Percentiles rank a stretch among this genome's conserved stretches.
Conservation (phyloP, 2,888 invertebrate species). For the Quadriops clusia region DNA sequence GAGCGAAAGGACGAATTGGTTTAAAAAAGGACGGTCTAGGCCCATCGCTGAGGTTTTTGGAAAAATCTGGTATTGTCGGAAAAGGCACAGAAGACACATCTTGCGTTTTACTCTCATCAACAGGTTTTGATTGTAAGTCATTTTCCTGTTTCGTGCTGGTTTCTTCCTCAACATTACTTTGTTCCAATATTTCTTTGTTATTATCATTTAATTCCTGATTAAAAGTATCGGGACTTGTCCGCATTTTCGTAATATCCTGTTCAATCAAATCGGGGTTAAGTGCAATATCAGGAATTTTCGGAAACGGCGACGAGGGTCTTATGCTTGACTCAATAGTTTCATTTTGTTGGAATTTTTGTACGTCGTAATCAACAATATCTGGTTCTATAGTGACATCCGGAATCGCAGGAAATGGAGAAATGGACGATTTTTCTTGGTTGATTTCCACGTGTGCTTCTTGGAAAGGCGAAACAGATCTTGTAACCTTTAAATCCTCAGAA, state of each 20-base stretch:
- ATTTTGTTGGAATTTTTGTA: slow-evolving; percentile 17
- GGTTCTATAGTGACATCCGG: slow-evolving; percentile 24
- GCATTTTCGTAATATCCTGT: slow-evolving; percentile 24
- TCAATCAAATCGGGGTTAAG: slow-evolving; percentile 30
- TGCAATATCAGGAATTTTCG: slow-evolving; percentile 27
- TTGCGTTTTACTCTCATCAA: background rate
- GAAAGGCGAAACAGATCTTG: slow-evolving; percentile 14
- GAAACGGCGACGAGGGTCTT: slow-evolving; percentile 27
- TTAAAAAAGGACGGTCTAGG: slow-evolving; percentile 18
- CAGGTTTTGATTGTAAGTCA: background rate
- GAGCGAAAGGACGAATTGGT: slow-evolving; percentile 18
- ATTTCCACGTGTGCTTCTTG: slow-evolving; percentile 3
- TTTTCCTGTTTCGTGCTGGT: background rate
- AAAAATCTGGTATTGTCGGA: slow-evolving; percentile 26
- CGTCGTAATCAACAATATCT: slow-evolving; percentile 20
- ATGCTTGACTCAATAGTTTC: slow-evolving; percentile 4
- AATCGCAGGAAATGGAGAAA: slow-evolving; percentile 30
- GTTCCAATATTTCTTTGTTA: slow-evolving; percentile 3
- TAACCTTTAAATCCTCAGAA: slow-evolving; percentile 5
- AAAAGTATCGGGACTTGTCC: slow-evolving; percentile 25
- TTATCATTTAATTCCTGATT: background rate
- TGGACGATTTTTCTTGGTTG: slow-evolving; percentile 7
- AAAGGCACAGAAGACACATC: slow-evolving; percentile 20
- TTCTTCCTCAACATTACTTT: background rate
- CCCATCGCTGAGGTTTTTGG: slow-evolving; percentile 7